Evolutionary conservation across 2,797 vertebrate genomes (phyloP), one percentile per base, ranked within the genome.

Genomic region (Distichodus sexfasciatus): DNA sequence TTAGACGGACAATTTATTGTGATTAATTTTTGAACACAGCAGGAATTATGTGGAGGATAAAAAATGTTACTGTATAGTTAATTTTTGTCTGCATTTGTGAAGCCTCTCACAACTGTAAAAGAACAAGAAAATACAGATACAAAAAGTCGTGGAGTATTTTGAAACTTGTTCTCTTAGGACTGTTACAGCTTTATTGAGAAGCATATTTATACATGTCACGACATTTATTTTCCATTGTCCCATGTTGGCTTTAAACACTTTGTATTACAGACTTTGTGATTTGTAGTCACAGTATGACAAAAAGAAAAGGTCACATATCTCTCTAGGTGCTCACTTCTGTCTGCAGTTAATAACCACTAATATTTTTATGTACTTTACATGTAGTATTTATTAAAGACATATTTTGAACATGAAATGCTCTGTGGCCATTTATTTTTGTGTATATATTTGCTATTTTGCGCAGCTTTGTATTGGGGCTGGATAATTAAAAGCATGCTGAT

Each of bases 351-450:
- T 33, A 29, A 33, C 23, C 62, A 3, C 40, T 26, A 15, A 54
- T 59, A 17, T 46, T 41, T 40, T 43, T 59, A 14, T 58, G 35
- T 59, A 26, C 12, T 26, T 1, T 59, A 43, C n/a, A n/a, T n/a
- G n/a, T 26, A 15, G 36, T 54, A 35, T 59, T 51, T 51, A 41
- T 48, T 59, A 51, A 69, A 69, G 40, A 14, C 4, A 23, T 43
- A 21, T 68, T 48, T 58, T 58, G 5, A 58, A n/a, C 14, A 36
- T 33, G 1, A 65, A 36, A n/a, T 1, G 1, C 50, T 15, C 1
- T 28, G 5, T 15, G 12, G 9, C n/a, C n/a, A n/a, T n/a, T n/a
- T n/a, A n/a, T n/a, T n/a, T n/a, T n/a, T n/a, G n/a, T n/a, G n/a
- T n/a, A n/a, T n/a, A n/a, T n/a, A n/a, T n/a, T n/a, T n/a, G 0